Conservation (phyloP, 2,113 vertebrate species). For the Monarcha castaneiventris region DNA sequence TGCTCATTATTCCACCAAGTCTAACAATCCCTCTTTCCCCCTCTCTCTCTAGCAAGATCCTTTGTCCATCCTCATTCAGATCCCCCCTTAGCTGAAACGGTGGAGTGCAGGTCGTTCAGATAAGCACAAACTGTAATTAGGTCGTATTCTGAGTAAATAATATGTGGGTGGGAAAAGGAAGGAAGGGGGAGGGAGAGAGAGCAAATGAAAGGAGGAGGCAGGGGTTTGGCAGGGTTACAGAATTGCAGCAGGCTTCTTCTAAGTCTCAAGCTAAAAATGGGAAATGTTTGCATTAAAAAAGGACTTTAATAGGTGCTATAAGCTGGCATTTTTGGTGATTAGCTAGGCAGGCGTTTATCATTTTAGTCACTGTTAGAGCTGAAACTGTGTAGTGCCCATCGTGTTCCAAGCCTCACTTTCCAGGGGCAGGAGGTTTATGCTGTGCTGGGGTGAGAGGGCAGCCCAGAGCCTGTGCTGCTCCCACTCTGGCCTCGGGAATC, state of each 20-base stretch:
- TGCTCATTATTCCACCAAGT: not conserved
- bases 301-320: not conserved
- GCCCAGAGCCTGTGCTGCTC: not conserved
- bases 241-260: not conserved
- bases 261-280: not conserved
- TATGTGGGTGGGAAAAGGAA: slow-evolving; percentile 36
- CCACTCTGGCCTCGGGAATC: not conserved
- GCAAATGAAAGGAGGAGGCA: not conserved
- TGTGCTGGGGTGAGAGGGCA: not conserved
- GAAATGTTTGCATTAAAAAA: not conserved
- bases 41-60: not conserved
- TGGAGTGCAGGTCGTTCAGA: slow-evolving; percentile 24
- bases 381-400: not conserved
- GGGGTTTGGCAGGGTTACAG: slow-evolving; percentile 19
- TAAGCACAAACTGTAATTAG: slow-evolving; percentile 33
- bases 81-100: not conserved
- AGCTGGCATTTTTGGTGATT: not conserved
- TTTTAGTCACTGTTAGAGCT: not conserved
- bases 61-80: slow-evolving; percentile 4
- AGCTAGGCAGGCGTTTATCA: not conserved
- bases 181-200: not conserved
- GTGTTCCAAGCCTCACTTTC: not conserved
- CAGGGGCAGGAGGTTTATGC: not conserved
- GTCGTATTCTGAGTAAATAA: slow-evolving; percentile 24
- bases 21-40: not conserved